Conservation (phyloP, 1,140 invertebrate genomes). For the Drosophila murphyi region DNA sequence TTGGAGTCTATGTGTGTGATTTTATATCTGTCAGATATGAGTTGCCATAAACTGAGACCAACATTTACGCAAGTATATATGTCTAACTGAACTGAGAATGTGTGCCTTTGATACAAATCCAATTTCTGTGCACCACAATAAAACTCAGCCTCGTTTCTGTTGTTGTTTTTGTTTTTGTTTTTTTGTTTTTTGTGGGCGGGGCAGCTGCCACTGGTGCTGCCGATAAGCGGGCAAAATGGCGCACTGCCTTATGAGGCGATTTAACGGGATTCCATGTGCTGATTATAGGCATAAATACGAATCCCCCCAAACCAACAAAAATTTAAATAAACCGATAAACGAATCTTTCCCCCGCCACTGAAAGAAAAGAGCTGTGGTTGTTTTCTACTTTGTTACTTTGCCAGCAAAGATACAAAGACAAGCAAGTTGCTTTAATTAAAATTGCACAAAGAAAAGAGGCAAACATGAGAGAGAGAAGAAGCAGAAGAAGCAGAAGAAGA, state of each 20-base stretch:
- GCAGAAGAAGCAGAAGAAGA: not conserved
- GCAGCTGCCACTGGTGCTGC: conserved; percentile 32
- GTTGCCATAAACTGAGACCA: conserved; percentile 73
- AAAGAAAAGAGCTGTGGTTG: conserved; percentile 23
- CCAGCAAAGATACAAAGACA: conserved; percentile 65
- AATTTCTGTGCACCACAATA: conserved; percentile 77
- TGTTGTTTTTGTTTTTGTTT: no score
- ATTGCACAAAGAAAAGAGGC: conserved; percentile 30
- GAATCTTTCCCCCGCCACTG: conserved; percentile 34
- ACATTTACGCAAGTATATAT: conserved; percentile 25
- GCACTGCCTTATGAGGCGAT: conserved; percentile 76
- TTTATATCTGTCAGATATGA: conserved; percentile 80
- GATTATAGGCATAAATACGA: conserved; percentile 76
- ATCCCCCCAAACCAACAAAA: conserved; percentile 35
- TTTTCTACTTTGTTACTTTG: conserved; percentile 12
- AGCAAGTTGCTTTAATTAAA: conserved; percentile 78
- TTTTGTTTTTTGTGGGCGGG: conserved; percentile 34
- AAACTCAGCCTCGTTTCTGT: conserved; percentile 53
- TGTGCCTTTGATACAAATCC: conserved; percentile 71
- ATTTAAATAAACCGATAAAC: conserved; percentile 78
- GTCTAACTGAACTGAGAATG: conserved; percentile 36
- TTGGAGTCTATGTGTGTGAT: conserved; percentile 32
- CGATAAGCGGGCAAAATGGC: conserved; percentile 76
- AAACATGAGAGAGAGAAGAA: not conserved
- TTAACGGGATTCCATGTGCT: conserved; percentile 77